Evolutionary conservation across 2,888 invertebrate genomes (phyloP), one percentile per base, ranked within the genome.

Genomic region (Plagiodera versicolora): DNA sequence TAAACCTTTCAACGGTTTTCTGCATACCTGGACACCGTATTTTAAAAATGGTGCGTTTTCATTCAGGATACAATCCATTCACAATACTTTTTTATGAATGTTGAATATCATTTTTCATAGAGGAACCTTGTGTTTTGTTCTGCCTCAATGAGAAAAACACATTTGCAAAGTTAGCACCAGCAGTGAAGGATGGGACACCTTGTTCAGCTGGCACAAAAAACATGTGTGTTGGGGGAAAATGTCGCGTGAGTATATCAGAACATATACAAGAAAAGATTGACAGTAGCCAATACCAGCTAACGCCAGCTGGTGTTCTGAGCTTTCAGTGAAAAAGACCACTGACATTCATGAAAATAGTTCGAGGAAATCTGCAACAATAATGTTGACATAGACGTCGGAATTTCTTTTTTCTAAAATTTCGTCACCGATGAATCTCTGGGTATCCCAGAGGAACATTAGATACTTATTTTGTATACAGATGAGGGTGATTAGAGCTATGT

Each of bases 171-270:
- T 77, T 87, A 71, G 82, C 82, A 49, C 85, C 86, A 56, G 81
- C 84, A 17, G 86, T 83, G 1, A 81, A 83, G 46, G 88, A 89
- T 74, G 88, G 89, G 11, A 88, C 88, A 0, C 83, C 83, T 0
- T 88, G 88, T 70, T 83, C 83, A 67, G 80, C 83, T 0, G 87
- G 86, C 16, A 83, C 85, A 0, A 81, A 83, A 60, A 82, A 88
- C 75, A 85, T 87, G 83, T 88, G 89, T 74, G 84, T 88, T 66
- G 81, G 83, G 61, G 88, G 87, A 32, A 78, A 81, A 65, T 88
- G 88, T 75, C 81, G 82, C 78, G 88, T 88, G 77, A 78, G 82
- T 78, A 39, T 16, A 46, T 46, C 16, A n/a, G 44, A 44, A 44
- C n/a, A n/a, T n/a, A n/a, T n/a, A n/a, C n/a, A n/a, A n/a, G n/a